Evolutionary conservation across 1,140 invertebrate genomes (phyloP).

Genomic region (Copidosoma floridanum): DNA sequence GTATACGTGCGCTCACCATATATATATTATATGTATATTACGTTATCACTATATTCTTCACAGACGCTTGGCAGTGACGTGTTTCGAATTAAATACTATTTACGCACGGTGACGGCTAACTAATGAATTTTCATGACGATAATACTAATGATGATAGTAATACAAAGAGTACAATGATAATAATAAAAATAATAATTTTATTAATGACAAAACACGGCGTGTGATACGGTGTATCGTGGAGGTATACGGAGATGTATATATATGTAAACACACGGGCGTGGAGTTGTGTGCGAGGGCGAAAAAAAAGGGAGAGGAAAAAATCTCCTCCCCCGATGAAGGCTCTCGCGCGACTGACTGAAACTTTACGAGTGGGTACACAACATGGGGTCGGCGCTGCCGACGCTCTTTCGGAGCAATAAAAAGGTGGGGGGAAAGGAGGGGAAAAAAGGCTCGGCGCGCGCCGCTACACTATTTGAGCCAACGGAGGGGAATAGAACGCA

Average conservation of each 20-base stretch:
- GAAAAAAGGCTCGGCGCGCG: slow-evolving; percentile 9
- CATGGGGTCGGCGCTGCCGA: slow-evolving; percentile 9
- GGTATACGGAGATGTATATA: background rate
- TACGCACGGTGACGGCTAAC: no score
- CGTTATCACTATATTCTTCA: no score
- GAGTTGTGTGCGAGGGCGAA: slow-evolving; percentile 8
- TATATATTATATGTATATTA: no score
- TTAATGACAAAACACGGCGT: no score
- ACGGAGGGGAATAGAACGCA: slow-evolving; percentile 15
- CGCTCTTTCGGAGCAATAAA: background rate
- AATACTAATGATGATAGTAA: no score
- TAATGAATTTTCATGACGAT: no score
- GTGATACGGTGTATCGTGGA: no score
- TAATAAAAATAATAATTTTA: no score
- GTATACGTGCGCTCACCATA: no score
- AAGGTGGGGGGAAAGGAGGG: background rate
- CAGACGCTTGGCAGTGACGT: no score
- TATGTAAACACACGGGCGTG: background rate
- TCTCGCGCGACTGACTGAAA: slow-evolving; percentile 55
- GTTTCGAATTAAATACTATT: no score
- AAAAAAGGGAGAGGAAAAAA: slow-evolving; percentile 33
- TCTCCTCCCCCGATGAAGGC: slow-evolving; percentile 48
- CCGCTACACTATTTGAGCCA: background rate
- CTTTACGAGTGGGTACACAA: slow-evolving; percentile 29
- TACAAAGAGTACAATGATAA: no score